Evolutionary conservation across 2,113 vertebrate genomes (phyloP).

Genomic region (Rhea pennata): DNA sequence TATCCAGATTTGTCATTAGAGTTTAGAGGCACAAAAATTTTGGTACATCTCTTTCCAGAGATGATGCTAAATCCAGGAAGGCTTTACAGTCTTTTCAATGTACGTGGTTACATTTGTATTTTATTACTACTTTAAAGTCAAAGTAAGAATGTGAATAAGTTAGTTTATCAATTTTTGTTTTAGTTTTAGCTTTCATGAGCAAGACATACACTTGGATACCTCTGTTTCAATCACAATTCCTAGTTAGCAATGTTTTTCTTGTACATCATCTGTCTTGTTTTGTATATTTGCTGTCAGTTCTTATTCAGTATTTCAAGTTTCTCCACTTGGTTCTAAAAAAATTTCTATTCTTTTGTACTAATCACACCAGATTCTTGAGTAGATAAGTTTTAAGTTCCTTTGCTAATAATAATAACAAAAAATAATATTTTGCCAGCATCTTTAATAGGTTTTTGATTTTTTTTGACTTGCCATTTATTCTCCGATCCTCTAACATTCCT

Average conservation of each 20-base stretch:
- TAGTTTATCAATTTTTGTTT: not conserved
- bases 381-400: not conserved
- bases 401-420: not conserved
- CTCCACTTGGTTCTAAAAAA: not conserved
- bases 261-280: not conserved
- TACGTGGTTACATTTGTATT: not conserved
- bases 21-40: not conserved
- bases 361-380: not conserved
- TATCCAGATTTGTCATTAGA: constrained; percentile 3
- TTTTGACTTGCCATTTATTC: not conserved
- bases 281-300: not conserved
- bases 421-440: not conserved
- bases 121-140: constrained; percentile 1
- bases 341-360: not conserved
- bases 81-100: not conserved
- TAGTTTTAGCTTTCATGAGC: not conserved
- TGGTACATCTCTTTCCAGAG: not conserved
- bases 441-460: not conserved
- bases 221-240: not conserved
- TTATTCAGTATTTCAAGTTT: not conserved
- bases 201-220: not conserved
- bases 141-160: not conserved
- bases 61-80: not conserved
- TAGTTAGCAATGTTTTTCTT: not conserved
- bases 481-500: not conserved